A percentile compares a stretch with the other conserved stretches of the same genome.
phyloP scores from a whole-genome alignment of 2,888 invertebrate species.

The Sesia bembeciformis region DNA sequence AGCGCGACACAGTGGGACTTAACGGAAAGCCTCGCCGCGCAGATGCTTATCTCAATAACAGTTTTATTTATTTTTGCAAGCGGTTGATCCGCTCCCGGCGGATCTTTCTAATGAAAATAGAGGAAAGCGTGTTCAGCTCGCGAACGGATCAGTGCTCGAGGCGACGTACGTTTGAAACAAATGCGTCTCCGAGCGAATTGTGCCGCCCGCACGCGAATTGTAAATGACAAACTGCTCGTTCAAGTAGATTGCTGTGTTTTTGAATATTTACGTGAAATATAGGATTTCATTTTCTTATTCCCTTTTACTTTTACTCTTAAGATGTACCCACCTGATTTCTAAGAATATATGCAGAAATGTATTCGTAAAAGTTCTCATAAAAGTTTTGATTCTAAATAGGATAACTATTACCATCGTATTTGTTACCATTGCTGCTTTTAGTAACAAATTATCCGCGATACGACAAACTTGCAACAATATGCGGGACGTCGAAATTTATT shows the following conservation, averaged over 20 bases:
- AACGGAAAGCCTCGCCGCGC: slow-evolving; percentile 66
- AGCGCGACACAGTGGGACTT: slow-evolving; percentile 70
- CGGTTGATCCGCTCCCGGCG: slow-evolving; percentile 62
- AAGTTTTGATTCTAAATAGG: too few species aligned
- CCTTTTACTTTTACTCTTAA: too few species aligned
- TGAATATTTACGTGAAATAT: too few species aligned
- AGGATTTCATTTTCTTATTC: too few species aligned
- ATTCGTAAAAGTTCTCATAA: too few species aligned
- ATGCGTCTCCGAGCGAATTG: slow-evolving; percentile 2
- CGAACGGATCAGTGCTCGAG: slow-evolving; percentile 18
- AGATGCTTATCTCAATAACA: slow-evolving; percentile 75
- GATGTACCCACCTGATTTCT: too few species aligned
- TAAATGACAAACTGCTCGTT: slow-evolving; percentile 16
- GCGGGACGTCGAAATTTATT: too few species aligned
- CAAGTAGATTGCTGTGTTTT: neutral
- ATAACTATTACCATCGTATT: too few species aligned
- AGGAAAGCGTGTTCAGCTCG: slow-evolving; percentile 21
- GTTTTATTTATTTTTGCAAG: slow-evolving; percentile 74
- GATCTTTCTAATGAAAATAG: slow-evolving; percentile 66
- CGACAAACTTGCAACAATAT: too few species aligned
- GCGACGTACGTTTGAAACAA: slow-evolving; percentile 1
- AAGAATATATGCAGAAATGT: too few species aligned
- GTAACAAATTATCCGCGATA: too few species aligned
- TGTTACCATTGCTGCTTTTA: too few species aligned
- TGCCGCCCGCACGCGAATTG: slow-evolving; percentile 11